Evolutionary conservation across 2,888 invertebrate genomes (phyloP), one percentile per base, ranked within the genome.

Genomic region (Pollenia griseotomentosa): DNA sequence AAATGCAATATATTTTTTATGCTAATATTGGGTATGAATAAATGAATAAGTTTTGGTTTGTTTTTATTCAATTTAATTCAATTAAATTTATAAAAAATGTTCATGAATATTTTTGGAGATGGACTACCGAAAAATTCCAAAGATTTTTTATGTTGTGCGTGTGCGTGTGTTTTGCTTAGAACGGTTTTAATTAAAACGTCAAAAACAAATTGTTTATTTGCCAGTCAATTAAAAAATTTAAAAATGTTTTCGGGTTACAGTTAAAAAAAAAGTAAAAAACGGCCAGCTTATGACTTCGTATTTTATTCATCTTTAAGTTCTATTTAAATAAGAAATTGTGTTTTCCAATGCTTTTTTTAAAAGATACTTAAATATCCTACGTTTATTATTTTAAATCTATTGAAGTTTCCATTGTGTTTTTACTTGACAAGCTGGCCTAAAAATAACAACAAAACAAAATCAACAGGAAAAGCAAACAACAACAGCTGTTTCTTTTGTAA

Each of bases 111-210:
- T 23, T 23, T 23, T 23, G 19, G 12, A 23, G 23, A 23, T 23
- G 23, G 23, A 2, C 23, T 23, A 23, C 23, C 23, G 23, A 23
- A 23, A 23, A 23, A 23, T 23, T 19, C 23, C 12, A 23, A 57
- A 57, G 4, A 23, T 9, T 23, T 55, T 57, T 4, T 2, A 57
- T 57, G 33, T 23, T 23, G 19, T 12, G 4, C 6, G 6, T 6
- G 33, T 33, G 33, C 33, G 33, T 33, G 33, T 33, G 33, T 33
- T 33, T 33, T 33, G 6, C 6, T 33, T 6, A 33, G 33, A 33
- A 19, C 23, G 57, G 23, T 23, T 57, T 57, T 57, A 57, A 57
- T 57, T 57, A 19, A 57, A 57, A 57, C 57, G 23, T 23, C 57
- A 57, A 19, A 57, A 57, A 57, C 23, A 57, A 23, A 23, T 57